Percentiles rank a stretch among this genome's conserved stretches.
Conservation (phyloP, 2,797 vertebrate genomes). For the Xerus rutilus region DNA sequence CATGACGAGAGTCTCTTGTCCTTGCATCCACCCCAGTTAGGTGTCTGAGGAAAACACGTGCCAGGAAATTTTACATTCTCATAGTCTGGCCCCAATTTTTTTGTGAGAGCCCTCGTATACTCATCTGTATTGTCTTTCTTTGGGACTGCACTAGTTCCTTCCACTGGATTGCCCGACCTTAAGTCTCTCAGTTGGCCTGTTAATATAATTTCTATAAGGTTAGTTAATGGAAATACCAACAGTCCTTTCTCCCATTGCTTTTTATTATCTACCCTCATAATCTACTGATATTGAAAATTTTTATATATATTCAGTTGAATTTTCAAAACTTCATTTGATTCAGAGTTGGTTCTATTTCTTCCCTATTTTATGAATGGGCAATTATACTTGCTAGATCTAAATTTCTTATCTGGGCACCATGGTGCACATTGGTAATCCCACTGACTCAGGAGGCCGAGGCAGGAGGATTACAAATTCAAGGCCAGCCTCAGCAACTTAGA, state of each 20-base stretch:
- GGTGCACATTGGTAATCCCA: too few relatives aligned
- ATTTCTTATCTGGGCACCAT: not conserved
- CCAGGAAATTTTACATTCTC: not conserved
- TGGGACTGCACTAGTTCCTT: not conserved
- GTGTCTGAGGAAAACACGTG: not conserved
- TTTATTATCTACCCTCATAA: not conserved
- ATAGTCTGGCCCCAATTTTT: not conserved
- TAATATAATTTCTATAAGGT: not conserved
- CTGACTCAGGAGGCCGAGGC: too few relatives aligned
- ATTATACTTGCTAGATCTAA: not conserved
- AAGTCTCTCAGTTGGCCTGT: not conserved
- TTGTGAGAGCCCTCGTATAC: not conserved
- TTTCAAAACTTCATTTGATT: conserved; percentile 36
- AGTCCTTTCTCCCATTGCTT: not conserved
- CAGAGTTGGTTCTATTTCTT: not conserved
- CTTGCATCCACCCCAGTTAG: not conserved
- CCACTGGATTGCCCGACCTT: not conserved
- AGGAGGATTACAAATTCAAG: too few relatives aligned
- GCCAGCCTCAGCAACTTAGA: too few relatives aligned
- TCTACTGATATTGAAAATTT: not conserved
- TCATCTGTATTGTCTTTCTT: not conserved
- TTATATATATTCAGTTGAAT: not conserved
- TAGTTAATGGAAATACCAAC: not conserved
- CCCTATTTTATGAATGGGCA: not conserved
- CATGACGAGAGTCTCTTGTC: not conserved